These are phyloP conservation scores for Salminus brasiliensis DNA, from an alignment of 2,113 vertebrate species.

Conservation along the genomic window DNA sequence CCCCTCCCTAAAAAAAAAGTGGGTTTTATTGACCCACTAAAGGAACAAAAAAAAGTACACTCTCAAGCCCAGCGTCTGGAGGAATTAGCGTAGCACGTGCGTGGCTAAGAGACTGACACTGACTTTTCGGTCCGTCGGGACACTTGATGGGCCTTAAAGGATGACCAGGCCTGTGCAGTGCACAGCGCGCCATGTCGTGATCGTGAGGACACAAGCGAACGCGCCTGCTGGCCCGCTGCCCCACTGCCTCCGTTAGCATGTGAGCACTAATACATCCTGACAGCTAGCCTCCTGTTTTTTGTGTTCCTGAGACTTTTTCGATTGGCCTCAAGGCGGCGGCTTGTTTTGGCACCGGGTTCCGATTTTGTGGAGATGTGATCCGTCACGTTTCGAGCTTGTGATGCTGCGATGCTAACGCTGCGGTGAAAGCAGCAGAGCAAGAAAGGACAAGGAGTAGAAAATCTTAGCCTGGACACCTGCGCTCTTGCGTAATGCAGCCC, in stretches of 20 bases:
- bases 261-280: slow-evolving; percentile 56
- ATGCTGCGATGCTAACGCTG: slow-evolving; percentile 17
- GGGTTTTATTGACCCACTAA: not conserved
- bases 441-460: not conserved
- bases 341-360: slow-evolving; percentile 56
- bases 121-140: not conserved
- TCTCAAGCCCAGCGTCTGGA: not conserved
- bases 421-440: not conserved
- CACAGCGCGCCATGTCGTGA: no score
- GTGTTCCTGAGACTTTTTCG: slow-evolving; percentile 43
- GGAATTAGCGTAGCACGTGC: not conserved
- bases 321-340: slow-evolving; percentile 37
- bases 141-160: not conserved
- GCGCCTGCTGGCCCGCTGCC: slow-evolving; percentile 23
- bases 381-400: slow-evolving; percentile 41
- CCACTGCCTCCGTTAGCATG: slow-evolving; percentile 46
- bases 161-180: not conserved
- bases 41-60: slow-evolving; percentile 2
- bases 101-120: not conserved
- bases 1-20: no score
- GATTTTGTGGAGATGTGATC: slow-evolving; percentile 37
- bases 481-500: slow-evolving; percentile 32
- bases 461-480: slow-evolving; percentile 38
- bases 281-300: slow-evolving; percentile 45
- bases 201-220: slow-evolving; percentile 12